Conservation (phyloP, 2,888 invertebrate species). For the Cataglyphis altisquamis region DNA sequence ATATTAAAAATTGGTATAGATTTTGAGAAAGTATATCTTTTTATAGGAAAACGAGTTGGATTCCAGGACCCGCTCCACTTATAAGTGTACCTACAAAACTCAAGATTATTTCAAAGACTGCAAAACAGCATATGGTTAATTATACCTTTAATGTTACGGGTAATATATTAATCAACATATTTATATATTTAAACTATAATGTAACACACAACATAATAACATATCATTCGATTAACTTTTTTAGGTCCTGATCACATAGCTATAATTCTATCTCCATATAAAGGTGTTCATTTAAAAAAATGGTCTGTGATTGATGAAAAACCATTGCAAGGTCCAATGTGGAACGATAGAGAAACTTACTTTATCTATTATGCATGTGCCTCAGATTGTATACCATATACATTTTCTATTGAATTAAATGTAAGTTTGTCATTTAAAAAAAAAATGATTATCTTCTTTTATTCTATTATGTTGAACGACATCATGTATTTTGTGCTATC, state of each 20-base stretch:
- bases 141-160: conserved; percentile 87
- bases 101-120: conserved; percentile 85
- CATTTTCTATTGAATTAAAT: conserved; percentile 89
- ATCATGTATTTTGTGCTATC: conserved; percentile 52
- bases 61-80: conserved; percentile 87
- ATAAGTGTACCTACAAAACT: conserved; percentile 87
- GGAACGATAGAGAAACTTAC: conserved; percentile 89
- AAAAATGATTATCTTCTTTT: neutral
- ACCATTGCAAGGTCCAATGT: conserved; percentile 87
- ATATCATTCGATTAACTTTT: conserved; percentile 30
- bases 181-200: neutral
- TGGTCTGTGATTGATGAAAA: conserved; percentile 89
- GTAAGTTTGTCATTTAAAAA: conserved; percentile 85
- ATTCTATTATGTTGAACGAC: neutral
- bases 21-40: conserved; percentile 6
- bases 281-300: conserved; percentile 87
- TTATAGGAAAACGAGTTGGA: conserved; percentile 88
- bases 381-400: conserved; percentile 87
- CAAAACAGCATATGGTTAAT: conserved; percentile 84
- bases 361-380: conserved; percentile 91
- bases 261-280: conserved; percentile 89
- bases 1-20: neutral
- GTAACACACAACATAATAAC: neutral
- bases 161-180: conserved; percentile 66
- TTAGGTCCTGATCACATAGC: conserved; percentile 91